A percentile compares a stretch with the other conserved stretches of the same genome.
These are phyloP conservation scores for Sclerurus mexicanus DNA, from an alignment of 2,113 vertebrate genomes.

Conservation along the genomic window DNA sequence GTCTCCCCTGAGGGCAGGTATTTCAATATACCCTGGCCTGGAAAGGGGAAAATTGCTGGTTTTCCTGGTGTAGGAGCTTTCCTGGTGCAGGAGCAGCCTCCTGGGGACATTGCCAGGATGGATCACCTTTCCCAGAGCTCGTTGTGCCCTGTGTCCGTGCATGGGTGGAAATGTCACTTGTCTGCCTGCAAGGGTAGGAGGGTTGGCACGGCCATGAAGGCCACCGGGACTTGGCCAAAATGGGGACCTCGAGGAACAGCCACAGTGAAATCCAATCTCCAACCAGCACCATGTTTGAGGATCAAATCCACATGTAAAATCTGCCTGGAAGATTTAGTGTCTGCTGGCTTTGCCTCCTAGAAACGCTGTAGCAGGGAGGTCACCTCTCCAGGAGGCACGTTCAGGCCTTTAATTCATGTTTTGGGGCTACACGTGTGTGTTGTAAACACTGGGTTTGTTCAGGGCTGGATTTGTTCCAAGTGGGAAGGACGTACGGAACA, in stretches of 20 bases:
- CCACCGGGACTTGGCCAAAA: neutral
- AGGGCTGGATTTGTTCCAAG: fast-evolving
- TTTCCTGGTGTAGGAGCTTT: neutral
- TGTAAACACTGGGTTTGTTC: fast-evolving
- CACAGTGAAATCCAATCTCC: neutral
- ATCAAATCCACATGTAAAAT: neutral
- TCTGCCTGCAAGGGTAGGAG: neutral
- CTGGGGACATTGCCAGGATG: fast-evolving
- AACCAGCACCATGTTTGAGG: fast-evolving
- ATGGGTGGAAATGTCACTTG: neutral
- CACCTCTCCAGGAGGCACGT: neutral
- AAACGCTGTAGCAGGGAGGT: fast-evolving
- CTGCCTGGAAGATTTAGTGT: neutral
- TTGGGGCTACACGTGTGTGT: neutral
- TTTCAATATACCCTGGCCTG: neutral
- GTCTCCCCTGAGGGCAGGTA: neutral
- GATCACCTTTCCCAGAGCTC: neutral
- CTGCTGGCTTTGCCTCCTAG: neutral
- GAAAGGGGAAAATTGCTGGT: neutral
- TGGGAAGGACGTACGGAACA: fast-evolving
- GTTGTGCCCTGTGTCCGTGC: fast-evolving
- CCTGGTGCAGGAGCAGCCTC: neutral
- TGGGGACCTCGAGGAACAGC: neutral
- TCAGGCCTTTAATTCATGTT: neutral
- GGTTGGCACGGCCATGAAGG: neutral